Conservation (phyloP, 2,113 vertebrate genomes). For the Atlantisia rogersi region DNA sequence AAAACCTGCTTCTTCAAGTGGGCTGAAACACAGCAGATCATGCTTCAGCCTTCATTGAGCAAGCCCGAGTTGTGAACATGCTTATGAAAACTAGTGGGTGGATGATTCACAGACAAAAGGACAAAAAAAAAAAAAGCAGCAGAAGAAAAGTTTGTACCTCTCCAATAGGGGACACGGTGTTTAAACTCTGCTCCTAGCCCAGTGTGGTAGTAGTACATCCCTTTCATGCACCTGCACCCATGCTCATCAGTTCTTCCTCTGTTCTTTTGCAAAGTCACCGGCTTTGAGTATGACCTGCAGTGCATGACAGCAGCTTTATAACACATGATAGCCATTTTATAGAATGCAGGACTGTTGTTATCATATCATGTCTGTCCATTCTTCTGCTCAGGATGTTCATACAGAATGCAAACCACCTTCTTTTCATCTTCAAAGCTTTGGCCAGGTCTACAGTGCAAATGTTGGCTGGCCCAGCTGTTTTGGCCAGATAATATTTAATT, state of each 20-base stretch:
- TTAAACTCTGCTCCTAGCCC: neutral
- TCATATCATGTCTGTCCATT: neutral
- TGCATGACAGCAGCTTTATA: neutral
- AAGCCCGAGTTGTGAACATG: neutral
- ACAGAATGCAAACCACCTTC: neutral
- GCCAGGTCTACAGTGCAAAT: neutral
- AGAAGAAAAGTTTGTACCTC: neutral
- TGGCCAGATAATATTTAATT: neutral
- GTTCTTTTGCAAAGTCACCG: neutral
- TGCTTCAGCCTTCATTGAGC: neutral
- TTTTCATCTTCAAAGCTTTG: neutral
- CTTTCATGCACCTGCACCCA: accelerated
- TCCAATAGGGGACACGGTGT: neutral
- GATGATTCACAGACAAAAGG: neutral
- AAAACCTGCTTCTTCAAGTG: neutral
- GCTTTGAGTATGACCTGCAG: neutral
- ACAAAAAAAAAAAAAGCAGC: neutral
- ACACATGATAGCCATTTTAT: neutral
- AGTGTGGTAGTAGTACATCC: accelerated
- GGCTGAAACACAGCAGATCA: neutral
- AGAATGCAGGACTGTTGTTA: neutral
- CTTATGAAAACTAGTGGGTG: neutral
- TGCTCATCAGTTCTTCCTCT: neutral
- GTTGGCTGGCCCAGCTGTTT: neutral
- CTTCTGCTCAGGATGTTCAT: neutral